phyloP scores from a whole-genome alignment of 2,888 invertebrate species.

The Ectemnius cavifrons region DNA sequence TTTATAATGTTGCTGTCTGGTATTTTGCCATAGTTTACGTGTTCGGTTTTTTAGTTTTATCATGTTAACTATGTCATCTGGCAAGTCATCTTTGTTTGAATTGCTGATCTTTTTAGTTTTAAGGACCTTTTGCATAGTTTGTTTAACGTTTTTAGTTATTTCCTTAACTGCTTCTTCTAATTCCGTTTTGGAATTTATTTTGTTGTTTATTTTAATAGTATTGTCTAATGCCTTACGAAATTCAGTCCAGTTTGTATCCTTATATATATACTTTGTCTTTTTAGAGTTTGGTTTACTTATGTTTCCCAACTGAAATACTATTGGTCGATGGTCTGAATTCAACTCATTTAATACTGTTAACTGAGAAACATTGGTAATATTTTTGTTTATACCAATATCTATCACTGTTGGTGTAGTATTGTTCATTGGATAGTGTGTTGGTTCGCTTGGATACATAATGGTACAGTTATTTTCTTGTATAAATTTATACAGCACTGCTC shows the following conservation, averaged over 20 bases:
- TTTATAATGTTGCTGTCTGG: background rate
- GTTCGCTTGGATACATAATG: conserved; percentile 49
- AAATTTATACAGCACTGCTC: conserved; percentile 43
- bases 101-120: conserved; percentile 17
- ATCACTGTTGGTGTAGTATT: conserved; percentile 55
- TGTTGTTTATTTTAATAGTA: conserved; percentile 26
- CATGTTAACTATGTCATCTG: conserved; percentile 11
- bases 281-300: too few relatives aligned
- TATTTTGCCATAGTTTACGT: conserved; percentile 25
- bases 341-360: conserved; percentile 41
- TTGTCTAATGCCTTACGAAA: conserved; percentile 31
- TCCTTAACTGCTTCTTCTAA: conserved; percentile 40
- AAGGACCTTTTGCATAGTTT: conserved; percentile 26
- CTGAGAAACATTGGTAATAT: conserved; percentile 37
- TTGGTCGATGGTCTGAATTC: conserved; percentile 58
- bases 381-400: conserved; percentile 59
- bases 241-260: conserved; percentile 18
- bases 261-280: too few relatives aligned
- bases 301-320: conserved; percentile 25
- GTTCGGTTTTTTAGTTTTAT: conserved; percentile 20
- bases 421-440: conserved; percentile 57
- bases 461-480: conserved; percentile 37
- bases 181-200: conserved; percentile 22
- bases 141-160: conserved; percentile 35
- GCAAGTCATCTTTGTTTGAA: conserved; percentile 24